Percentiles rank a stretch among this genome's conserved stretches.
Conservation (phyloP, 2,113 vertebrate species). For the Mionectes macconnelli region DNA sequence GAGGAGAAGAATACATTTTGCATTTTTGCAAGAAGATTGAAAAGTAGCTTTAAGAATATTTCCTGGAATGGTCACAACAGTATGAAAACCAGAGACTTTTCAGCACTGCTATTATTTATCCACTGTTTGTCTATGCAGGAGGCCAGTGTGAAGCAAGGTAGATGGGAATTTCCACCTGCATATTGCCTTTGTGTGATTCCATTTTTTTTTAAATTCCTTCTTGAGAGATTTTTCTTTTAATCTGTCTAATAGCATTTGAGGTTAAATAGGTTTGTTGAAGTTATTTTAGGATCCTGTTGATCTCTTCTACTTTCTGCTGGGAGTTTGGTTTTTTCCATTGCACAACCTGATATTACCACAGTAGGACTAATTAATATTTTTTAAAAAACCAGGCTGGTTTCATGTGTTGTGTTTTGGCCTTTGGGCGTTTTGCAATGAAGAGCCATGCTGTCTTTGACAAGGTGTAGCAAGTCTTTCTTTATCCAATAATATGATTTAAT, state of each 20-base stretch:
- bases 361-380: background rate
- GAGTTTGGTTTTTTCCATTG: background rate
- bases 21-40: background rate
- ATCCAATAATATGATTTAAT: background rate
- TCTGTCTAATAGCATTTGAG: background rate
- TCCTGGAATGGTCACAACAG: background rate
- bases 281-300: background rate
- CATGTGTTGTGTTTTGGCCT: background rate
- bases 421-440: background rate
- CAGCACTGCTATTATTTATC: background rate
- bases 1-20: background rate
- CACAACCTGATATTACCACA: background rate
- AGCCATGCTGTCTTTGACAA: background rate
- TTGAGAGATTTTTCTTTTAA: background rate
- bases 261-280: background rate
- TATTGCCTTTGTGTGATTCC: background rate
- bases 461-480: background rate
- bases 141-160: background rate
- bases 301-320: background rate
- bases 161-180: background rate
- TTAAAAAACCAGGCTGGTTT: background rate
- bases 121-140: background rate
- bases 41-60: background rate
- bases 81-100: background rate
- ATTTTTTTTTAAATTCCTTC: background rate